Conservation (phyloP, 2,888 invertebrate species). For the Tinea trinotella region DNA sequence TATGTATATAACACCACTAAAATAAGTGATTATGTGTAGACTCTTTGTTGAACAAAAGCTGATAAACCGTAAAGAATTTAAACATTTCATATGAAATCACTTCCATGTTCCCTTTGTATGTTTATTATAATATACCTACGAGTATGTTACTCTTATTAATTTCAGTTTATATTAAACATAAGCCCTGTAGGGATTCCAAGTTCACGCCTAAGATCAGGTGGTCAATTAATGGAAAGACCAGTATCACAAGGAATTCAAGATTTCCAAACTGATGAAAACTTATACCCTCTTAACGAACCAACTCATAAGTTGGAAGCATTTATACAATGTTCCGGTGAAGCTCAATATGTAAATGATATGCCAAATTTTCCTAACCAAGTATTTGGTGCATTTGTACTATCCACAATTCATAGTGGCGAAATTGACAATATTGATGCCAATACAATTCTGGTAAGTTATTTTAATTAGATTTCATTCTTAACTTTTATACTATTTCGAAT, state of each 20-base stretch:
- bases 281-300: constrained; percentile 80
- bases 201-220: constrained; percentile 63
- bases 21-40: too few species aligned
- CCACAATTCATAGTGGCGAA: constrained; percentile 69
- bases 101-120: too few species aligned
- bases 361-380: constrained; percentile 74
- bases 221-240: constrained; percentile 61
- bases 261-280: constrained; percentile 72
- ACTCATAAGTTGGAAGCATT: constrained; percentile 75
- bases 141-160: too few species aligned
- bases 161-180: constrained; percentile 70
- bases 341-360: constrained; percentile 76
- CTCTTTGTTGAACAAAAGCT: too few species aligned
- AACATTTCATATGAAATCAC: too few species aligned
- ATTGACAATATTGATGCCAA: constrained; percentile 72
- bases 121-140: too few species aligned
- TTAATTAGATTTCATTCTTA: too few species aligned
- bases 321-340: constrained; percentile 77
- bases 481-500: too few species aligned
- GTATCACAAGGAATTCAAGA: constrained; percentile 74
- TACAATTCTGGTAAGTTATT: constrained; percentile 70
- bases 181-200: constrained; percentile 52
- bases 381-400: constrained; percentile 77
- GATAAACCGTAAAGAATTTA: too few species aligned
- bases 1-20: too few species aligned